These are phyloP conservation scores for Lepus townsendii DNA, from an alignment of 2,797 vertebrate genomes.

Conservation along the genomic window DNA sequence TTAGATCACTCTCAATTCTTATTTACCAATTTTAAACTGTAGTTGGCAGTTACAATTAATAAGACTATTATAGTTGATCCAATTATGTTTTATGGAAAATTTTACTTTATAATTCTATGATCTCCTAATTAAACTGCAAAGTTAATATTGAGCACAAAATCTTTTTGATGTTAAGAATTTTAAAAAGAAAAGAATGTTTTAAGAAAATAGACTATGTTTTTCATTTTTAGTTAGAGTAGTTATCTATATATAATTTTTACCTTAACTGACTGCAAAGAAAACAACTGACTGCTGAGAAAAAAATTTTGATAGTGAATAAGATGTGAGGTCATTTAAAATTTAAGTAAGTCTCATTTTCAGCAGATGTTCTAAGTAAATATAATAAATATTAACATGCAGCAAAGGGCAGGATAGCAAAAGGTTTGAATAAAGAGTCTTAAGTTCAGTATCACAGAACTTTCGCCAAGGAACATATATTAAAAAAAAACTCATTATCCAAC, in stretches of 20 bases:
- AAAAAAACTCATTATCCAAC: not conserved
- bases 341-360: not conserved
- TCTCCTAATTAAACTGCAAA: conserved; percentile 30
- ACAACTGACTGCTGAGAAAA: not conserved
- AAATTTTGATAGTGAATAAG: conserved; percentile 7
- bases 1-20: not conserved
- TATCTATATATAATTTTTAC: not conserved
- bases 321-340: not conserved
- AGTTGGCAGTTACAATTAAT: not conserved
- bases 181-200: not conserved
- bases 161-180: not conserved
- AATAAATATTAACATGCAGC: not conserved
- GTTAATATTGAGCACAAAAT: not conserved
- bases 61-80: conserved; percentile 16
- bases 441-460: not conserved
- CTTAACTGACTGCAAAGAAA: not conserved
- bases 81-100: not conserved
- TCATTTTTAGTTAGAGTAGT: conserved; percentile 2
- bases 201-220: conserved; percentile 36
- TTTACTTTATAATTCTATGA: conserved; percentile 39
- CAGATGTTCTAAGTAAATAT: not conserved
- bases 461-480: not conserved
- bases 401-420: not conserved
- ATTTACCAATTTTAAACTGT: conserved; percentile 3
- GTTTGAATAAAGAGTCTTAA: conserved; percentile 19